Evolutionary conservation across 1,140 invertebrate species (phyloP).

Genomic region (Lordiphosa collinella): DNA sequence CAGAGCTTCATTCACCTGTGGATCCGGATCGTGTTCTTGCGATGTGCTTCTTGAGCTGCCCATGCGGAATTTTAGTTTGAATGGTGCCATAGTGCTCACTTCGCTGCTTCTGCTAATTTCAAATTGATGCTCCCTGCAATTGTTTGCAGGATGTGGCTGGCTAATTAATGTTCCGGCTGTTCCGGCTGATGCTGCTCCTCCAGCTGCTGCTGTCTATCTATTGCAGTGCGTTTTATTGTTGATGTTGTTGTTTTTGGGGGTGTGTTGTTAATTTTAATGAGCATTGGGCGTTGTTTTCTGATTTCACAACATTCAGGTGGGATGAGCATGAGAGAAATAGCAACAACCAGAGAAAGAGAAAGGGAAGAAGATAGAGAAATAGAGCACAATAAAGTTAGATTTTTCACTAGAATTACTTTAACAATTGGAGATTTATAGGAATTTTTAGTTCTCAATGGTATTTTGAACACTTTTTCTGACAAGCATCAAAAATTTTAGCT

Average conservation of each 20-base stretch:
- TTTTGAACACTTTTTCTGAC: too few relatives aligned
- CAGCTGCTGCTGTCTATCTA: conserved; percentile 17
- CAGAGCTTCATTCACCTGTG: conserved; percentile 72
- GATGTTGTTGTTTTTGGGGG: conserved; percentile 9
- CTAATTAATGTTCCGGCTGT: conserved; percentile 5
- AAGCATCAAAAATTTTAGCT: too few relatives aligned
- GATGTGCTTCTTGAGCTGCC: conserved; percentile 78
- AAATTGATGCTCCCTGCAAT: not conserved
- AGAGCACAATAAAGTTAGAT: conserved; percentile 5
- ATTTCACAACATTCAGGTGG: conserved; percentile 36
- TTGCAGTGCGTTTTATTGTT: conserved; percentile 4
- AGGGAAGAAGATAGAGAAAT: conserved; percentile 9
- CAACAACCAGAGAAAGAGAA: conserved; percentile 34
- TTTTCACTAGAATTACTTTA: not conserved
- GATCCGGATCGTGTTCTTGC: conserved; percentile 78
- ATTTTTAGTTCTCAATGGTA: too few relatives aligned
- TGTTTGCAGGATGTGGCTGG: conserved; percentile 10
- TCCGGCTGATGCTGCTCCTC: not conserved
- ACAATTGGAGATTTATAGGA: conserved; percentile 4
- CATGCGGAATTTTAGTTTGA: conserved; percentile 79
- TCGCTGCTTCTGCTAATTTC: not conserved
- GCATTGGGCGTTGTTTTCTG: conserved; percentile 36
- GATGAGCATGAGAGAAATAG: conserved; percentile 21
- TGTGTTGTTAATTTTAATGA: conserved; percentile 29
- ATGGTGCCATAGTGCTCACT: conserved; percentile 65